Conservation (phyloP, 2,113 vertebrate genomes). For the Todiramphus saurophagus region DNA sequence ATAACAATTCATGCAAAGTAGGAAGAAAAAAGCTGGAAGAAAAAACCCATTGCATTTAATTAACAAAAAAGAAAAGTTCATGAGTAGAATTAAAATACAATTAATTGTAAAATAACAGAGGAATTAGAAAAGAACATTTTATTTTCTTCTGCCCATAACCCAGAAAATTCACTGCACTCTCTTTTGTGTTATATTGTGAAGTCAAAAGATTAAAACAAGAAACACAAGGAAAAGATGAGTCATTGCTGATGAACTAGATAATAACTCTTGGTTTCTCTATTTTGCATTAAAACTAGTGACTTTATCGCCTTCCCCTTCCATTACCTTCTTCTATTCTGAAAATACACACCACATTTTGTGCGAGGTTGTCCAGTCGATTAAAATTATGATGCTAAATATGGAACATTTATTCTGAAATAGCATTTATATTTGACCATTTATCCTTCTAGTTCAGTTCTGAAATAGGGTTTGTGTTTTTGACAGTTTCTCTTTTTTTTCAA, state of each 20-base stretch:
- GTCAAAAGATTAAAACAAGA: not conserved
- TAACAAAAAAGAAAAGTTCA: not conserved
- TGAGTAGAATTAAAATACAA: not conserved
- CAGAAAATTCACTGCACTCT: not conserved
- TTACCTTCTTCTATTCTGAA: not conserved
- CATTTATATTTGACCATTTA: not conserved
- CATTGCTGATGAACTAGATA: not conserved
- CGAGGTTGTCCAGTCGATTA: not conserved
- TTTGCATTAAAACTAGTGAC: not conserved
- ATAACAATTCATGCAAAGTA: not conserved
- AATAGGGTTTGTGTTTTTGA: not conserved
- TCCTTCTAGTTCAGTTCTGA: not conserved
- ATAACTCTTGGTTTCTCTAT: not conserved
- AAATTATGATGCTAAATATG: not conserved
- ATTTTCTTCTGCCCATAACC: not conserved
- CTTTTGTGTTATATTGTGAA: not conserved
- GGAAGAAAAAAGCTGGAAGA: not conserved
- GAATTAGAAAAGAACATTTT: not conserved
- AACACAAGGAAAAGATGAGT: not conserved
- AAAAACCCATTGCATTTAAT: not conserved
- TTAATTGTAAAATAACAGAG: not conserved
- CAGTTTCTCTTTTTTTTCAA: not conserved
- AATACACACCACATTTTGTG: not conserved
- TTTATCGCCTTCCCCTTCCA: not conserved
- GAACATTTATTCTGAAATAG: not conserved